These are phyloP conservation scores for Saguinus midas DNA, from an alignment of 2,113 vertebrate genomes.

Conservation along the genomic window DNA sequence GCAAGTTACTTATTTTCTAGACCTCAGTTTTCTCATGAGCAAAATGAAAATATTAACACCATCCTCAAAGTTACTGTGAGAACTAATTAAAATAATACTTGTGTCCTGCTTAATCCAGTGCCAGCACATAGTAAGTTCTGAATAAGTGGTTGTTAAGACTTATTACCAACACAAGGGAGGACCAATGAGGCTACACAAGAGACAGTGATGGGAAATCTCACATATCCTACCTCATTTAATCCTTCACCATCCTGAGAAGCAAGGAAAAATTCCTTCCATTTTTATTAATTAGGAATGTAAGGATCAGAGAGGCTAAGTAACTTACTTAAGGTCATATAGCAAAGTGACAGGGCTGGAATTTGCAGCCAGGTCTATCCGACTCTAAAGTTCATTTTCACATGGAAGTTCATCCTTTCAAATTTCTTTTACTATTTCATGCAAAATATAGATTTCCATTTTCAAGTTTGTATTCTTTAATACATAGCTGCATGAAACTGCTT, in stretches of 20 bases:
- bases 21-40: not conserved
- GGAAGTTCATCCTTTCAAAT: not conserved
- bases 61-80: not conserved
- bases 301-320: not conserved
- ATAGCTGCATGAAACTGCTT: not conserved
- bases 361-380: not conserved
- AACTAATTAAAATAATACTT: not conserved
- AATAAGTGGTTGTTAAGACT: not conserved
- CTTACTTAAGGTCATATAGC: not conserved
- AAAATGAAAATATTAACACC: conserved; percentile 35
- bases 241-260: not conserved
- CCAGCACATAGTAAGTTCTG: not conserved
- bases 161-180: not conserved
- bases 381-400: conserved; percentile 18
- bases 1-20: conserved; percentile 18
- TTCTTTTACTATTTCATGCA: conserved; percentile 16
- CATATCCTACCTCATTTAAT: not conserved
- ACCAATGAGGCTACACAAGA: not conserved
- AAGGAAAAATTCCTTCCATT: not conserved
- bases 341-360: not conserved
- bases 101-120: not conserved
- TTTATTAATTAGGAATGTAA: not conserved
- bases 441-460: not conserved
- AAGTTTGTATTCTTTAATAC: not conserved
- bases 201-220: not conserved